Base-by-base conservation (phyloP, 2,888 invertebrate genomes). In the Cephus runcator region DNA sequence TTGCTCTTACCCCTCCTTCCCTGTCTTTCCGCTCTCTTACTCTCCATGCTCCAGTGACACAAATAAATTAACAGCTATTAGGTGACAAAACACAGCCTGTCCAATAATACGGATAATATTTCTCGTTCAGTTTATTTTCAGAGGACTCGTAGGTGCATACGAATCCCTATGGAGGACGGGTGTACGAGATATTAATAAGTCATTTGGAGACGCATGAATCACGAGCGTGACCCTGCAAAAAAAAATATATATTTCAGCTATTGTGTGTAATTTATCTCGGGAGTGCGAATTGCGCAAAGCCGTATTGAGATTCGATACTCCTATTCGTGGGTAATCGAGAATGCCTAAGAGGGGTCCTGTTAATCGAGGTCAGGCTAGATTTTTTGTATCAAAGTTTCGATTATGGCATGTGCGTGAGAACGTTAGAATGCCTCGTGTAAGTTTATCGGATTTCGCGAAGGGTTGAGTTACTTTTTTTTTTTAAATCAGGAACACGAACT, bases 61-160 rank as follows among this genome's bases (percentile, higher is more conserved):
- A 73, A 73, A 76, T 76, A 74, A 68, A 77, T 77, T 75, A 68
- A 30, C 74, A 74, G 74, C 77, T 77, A 77, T 77, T 77, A 77
- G 68, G 73, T 69, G 77, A 77, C 77, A 73, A 74, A 74, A 76
- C 69, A 71, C 73, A 77, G 74, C 74, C 77, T 77, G 77, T 77
- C 77, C 36, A 74, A 74, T 77, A 74, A 69, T 74, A 74, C 73
- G 15, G 31, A 34, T 73, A 56, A 73, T 73, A 73, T 73, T 73
- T 33, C 31, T 73, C 73, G 73, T 73, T 73, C 31, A 31, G 33
- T 33, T 73, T 73, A 73, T 73, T 73, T 30, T 73, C 74, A 34
- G 34, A n/a, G 74, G 33, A 34, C 30, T 33, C 56, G 56, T 56
- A 56, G 1, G 56, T 56, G 56, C 56, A 56, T 56, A 56, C 23